These are phyloP conservation scores for Adoxophyes honmai DNA, from an alignment of 1,140 invertebrate species.

Conservation along the genomic window DNA sequence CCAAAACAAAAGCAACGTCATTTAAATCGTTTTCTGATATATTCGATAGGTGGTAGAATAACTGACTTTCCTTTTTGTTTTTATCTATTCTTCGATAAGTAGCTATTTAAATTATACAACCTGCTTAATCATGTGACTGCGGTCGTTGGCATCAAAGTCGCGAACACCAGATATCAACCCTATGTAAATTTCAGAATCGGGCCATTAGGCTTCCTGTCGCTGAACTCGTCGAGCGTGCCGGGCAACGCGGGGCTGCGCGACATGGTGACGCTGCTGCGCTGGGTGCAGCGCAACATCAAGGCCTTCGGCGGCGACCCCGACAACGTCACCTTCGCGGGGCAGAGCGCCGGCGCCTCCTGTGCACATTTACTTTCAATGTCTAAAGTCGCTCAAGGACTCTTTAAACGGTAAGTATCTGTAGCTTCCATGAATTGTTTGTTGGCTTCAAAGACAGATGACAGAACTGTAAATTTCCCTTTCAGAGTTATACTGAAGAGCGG, in stretches of 20 bases:
- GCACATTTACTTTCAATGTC: conserved; percentile 71
- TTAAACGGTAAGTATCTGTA: conserved; percentile 41
- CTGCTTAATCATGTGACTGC: too few relatives aligned
- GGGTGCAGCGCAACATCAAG: conserved; percentile 81
- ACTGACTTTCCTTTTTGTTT: too few relatives aligned
- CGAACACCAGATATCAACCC: too few relatives aligned
- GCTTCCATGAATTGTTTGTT: neutral
- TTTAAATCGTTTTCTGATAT: too few relatives aligned
- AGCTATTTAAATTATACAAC: too few relatives aligned
- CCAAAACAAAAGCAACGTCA: neutral
- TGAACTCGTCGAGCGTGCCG: conserved; percentile 76
- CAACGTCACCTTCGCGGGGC: conserved; percentile 79
- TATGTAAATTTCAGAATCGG: conserved; percentile 67
- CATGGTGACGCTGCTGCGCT: conserved; percentile 79
- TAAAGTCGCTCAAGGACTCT: conserved; percentile 51
- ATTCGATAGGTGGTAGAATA: too few relatives aligned
- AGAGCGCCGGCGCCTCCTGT: conserved; percentile 78
- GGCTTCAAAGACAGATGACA: neutral
- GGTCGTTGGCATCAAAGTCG: too few relatives aligned
- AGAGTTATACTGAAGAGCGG: conserved; percentile 62
- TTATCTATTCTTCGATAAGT: too few relatives aligned
- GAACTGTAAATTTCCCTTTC: conserved; percentile 24
- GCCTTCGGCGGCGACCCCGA: conserved; percentile 82
- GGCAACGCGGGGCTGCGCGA: conserved; percentile 85
- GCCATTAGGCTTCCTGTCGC: conserved; percentile 77